Evolutionary conservation across 2,797 vertebrate genomes (phyloP).

Genomic region (Eidolon dupreanum): DNA sequence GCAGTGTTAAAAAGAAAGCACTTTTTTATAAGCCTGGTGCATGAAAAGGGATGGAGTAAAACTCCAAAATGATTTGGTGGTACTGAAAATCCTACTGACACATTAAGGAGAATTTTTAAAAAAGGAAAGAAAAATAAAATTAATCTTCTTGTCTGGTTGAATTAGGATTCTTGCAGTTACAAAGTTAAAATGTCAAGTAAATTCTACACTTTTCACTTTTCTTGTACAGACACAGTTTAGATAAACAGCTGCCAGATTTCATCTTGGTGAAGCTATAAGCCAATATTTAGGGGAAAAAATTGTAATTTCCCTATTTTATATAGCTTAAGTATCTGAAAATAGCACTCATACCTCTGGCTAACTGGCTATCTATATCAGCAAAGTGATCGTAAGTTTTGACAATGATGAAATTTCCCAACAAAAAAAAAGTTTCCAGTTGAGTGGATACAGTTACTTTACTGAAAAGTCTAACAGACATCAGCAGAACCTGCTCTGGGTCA

Average conservation of each 20-base stretch:
- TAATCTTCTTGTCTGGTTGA: conserved; percentile 29
- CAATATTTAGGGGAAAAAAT: conserved; percentile 27
- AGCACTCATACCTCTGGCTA: neutral
- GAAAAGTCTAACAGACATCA: conserved; percentile 13
- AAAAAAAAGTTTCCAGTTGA: conserved; percentile 13
- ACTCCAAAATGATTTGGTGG: conserved; percentile 33
- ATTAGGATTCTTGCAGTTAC: conserved; percentile 37
- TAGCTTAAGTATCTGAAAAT: conserved; percentile 16
- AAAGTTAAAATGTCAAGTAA: conserved; percentile 66
- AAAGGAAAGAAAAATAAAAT: neutral
- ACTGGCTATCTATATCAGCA: conserved; percentile 18
- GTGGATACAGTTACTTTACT: neutral
- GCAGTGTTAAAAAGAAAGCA: conserved; percentile 34
- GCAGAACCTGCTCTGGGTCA: conserved; percentile 6
- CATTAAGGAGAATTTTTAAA: neutral
- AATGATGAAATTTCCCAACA: neutral
- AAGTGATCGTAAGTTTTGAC: conserved; percentile 10
- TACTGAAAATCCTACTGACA: conserved; percentile 38
- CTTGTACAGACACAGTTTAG: conserved; percentile 31
- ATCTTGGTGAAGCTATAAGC: conserved; percentile 43
- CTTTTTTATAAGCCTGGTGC: conserved; percentile 38
- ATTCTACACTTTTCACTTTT: conserved; percentile 53
- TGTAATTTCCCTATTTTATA: conserved; percentile 47
- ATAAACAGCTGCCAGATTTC: conserved; percentile 57
- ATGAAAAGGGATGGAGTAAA: conserved; percentile 32